Conservation (phyloP, 2,888 invertebrate genomes). For the Meloe dianella region DNA sequence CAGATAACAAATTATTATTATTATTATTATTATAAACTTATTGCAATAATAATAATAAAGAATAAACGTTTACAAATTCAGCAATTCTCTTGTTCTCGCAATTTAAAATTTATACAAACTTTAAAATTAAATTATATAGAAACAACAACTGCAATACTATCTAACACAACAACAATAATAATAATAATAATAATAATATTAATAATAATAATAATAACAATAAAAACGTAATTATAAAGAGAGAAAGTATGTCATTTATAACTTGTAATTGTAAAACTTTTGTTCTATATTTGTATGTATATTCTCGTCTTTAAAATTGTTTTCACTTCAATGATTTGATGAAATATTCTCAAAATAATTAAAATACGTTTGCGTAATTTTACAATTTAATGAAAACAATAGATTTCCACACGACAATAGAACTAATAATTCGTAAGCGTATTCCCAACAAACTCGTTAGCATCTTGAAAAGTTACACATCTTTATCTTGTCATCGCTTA, state of each 20-base stretch:
- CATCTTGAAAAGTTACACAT: too few relatives aligned
- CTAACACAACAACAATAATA: not conserved
- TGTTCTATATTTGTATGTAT: not conserved
- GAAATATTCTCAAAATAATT: too few relatives aligned
- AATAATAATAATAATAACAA: not conserved
- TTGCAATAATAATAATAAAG: not conserved
- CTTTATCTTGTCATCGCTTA: too few relatives aligned
- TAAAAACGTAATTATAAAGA: not conserved
- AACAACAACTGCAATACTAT: not conserved
- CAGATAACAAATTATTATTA: too few relatives aligned
- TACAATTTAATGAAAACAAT: too few relatives aligned
- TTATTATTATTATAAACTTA: too few relatives aligned
- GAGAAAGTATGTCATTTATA: slow-evolving; percentile 1
- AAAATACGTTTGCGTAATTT: too few relatives aligned
- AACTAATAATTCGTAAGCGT: too few relatives aligned
- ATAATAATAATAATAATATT: not conserved
- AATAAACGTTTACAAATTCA: not conserved
- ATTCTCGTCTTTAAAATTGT: too few relatives aligned
- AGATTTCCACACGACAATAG: too few relatives aligned
- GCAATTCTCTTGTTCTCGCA: not conserved
- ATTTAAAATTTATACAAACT: not conserved
- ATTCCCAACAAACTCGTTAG: too few relatives aligned
- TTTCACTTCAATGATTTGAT: too few relatives aligned
- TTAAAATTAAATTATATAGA: not conserved
- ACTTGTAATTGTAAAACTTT: not conserved